phyloP scores from a whole-genome alignment of 2,888 invertebrate genomes.

The Geotrupes spiniger region DNA sequence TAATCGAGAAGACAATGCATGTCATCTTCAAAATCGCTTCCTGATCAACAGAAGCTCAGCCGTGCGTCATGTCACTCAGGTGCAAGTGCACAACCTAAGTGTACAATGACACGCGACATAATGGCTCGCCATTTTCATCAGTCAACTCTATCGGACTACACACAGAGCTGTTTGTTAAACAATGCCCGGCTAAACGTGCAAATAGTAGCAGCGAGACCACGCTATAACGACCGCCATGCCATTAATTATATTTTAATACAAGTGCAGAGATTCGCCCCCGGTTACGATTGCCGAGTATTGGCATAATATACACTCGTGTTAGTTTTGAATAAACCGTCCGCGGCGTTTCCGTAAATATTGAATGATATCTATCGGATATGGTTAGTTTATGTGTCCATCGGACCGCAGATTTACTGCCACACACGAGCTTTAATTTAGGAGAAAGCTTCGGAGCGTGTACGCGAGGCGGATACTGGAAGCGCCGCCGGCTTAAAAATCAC shows the following conservation, averaged over 20 bases:
- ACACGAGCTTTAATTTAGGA: slow-evolving; percentile 21
- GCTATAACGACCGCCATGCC: slow-evolving; percentile 5
- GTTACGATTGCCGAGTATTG: neutral
- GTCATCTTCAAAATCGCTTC: neutral
- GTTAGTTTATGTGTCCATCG: slow-evolving; percentile 21
- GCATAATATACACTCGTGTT: neutral
- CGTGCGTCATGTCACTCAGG: slow-evolving; percentile 1
- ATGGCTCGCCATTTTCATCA: slow-evolving; percentile 16
- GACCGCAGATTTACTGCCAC: slow-evolving; percentile 7
- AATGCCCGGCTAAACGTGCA: slow-evolving; percentile 15
- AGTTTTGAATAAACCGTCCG: slow-evolving; percentile 4
- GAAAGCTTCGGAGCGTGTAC: slow-evolving; percentile 16
- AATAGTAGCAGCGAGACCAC: slow-evolving; percentile 14
- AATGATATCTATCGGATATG: slow-evolving; percentile 19
- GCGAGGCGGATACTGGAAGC: slow-evolving; percentile 10
- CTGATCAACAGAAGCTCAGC: neutral
- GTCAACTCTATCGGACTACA: slow-evolving; percentile 17
- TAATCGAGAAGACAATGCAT: slow-evolving; percentile 4
- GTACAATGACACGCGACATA: neutral
- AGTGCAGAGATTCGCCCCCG: slow-evolving; percentile 12
- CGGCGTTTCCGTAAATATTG: slow-evolving; percentile 19
- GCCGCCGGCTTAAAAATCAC: slow-evolving; percentile 14
- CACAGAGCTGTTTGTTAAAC: slow-evolving; percentile 14
- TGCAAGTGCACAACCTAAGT: slow-evolving; percentile 2
- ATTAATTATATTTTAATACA: slow-evolving; percentile 22